Conservation (phyloP, 2,113 vertebrate genomes). For the Neopipo cinnamomea region DNA sequence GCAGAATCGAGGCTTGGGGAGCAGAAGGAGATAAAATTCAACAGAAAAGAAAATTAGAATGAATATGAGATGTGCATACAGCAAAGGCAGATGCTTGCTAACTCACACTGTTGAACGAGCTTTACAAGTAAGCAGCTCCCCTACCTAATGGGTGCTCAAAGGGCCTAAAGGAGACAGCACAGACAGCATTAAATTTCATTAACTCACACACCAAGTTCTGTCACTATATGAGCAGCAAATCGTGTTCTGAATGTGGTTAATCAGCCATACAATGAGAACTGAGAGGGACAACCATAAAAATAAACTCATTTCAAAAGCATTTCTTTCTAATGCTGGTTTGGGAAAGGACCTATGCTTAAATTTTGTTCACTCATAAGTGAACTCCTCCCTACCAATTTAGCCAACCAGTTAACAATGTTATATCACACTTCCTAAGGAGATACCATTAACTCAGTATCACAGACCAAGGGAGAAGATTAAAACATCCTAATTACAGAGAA, state of each 20-base stretch:
- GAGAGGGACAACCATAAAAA: background rate
- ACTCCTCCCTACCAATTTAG: background rate
- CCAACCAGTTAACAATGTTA: background rate
- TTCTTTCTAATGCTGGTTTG: background rate
- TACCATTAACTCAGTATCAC: background rate
- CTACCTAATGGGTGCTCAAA: background rate
- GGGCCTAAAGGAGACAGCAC: background rate
- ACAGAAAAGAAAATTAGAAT: constrained; percentile 2
- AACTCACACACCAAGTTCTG: background rate
- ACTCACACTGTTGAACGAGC: background rate
- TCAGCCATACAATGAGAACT: background rate
- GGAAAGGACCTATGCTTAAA: background rate
- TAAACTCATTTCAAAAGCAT: background rate
- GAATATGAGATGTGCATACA: background rate
- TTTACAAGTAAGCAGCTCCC: constrained; percentile 1
- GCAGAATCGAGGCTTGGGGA: background rate
- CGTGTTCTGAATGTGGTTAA: background rate
- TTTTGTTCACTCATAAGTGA: background rate
- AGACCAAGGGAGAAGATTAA: background rate
- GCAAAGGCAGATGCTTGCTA: background rate
- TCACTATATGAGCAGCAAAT: background rate
- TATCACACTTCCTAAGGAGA: background rate
- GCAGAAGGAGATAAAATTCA: background rate
- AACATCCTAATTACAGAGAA: constrained; percentile 4
- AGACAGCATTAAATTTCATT: constrained; percentile 9